These are phyloP conservation scores for Sigmodon hispidus DNA, from an alignment of 2,113 vertebrate species.

Conservation along the genomic window DNA sequence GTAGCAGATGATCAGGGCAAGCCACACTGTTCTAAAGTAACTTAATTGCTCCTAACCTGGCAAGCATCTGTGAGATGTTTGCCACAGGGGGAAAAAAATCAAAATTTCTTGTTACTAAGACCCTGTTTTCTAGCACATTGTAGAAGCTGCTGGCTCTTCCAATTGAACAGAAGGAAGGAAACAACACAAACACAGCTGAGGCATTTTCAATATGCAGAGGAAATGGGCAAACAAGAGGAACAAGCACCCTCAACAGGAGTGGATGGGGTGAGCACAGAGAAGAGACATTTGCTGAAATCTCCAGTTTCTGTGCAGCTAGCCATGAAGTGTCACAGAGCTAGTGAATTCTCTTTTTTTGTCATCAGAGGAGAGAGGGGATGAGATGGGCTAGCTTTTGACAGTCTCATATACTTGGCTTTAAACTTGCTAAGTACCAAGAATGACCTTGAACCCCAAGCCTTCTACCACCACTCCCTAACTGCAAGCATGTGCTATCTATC, in stretches of 20 bases:
- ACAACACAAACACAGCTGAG: conserved; percentile 60
- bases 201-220: conserved; percentile 53
- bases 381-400: not conserved
- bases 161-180: conserved; percentile 65
- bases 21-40: not conserved
- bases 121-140: not conserved
- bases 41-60: not conserved
- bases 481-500: not conserved
- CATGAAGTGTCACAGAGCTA: not conserved
- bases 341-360: not conserved
- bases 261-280: accelerated
- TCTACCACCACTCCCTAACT: not conserved
- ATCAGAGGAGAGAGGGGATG: not conserved
- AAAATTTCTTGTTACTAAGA: not conserved
- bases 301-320: not conserved
- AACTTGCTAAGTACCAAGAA: not conserved
- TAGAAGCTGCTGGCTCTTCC: conserved; percentile 58
- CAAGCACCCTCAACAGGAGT: not conserved
- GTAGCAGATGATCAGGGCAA: not conserved
- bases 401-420: not conserved
- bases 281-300: conserved; percentile 13
- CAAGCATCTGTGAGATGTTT: not conserved
- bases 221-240: conserved; percentile 54
- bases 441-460: not conserved
- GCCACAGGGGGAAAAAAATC: not conserved